Evolutionary conservation across 2,888 invertebrate genomes (phyloP), one percentile per base, ranked within the genome.

Genomic region (Agriopis leucophaearia): DNA sequence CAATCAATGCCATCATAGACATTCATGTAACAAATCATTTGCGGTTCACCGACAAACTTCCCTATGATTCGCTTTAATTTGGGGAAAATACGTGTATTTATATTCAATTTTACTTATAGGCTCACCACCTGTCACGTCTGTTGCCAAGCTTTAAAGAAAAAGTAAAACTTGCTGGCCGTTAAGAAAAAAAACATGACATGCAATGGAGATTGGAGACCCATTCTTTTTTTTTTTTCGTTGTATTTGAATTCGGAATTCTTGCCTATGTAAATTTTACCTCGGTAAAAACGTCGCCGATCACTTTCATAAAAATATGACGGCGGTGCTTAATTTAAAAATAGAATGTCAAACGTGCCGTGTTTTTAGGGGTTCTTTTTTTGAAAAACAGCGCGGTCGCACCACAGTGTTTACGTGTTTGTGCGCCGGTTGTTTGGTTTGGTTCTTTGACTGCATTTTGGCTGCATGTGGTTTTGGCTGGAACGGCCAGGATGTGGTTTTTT

Each of bases 21-120:
- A 62, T 51, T 51, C 42, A 68, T 72, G 71, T 77, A 75, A 79
- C 82, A 82, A 83, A 85, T 82, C 80, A 82, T 86, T 88, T 87
- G 90, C 80, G 90, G 91, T 88, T 82, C 81, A 83, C 86, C 87
- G 74, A 82, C 83, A 82, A 78, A 88, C 88, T 86, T 85, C 82
- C 35, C 84, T 87, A 83, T 89, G 88, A 90, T 89, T 88, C 81
- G 69, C 79, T 84, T 90, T 89, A 88, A 89, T 88, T 89, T 89
- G 85, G 77, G 84, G 84, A 87, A 85, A 87, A 67, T 52, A 48
- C 47, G 48, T 59, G n/a, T 50, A 52, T 50, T 60, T 52, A 44
- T 58, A 56, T 64, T 60, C 15, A 40, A 51, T 72, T 56, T 57
- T 48, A 57, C 48, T 35, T 13, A 54, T 52, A 62, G 61, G 42